A percentile compares a stretch with the other conserved stretches of the same genome.
Conservation (phyloP, 2,113 vertebrate genomes). For the Thermophis baileyi region DNA sequence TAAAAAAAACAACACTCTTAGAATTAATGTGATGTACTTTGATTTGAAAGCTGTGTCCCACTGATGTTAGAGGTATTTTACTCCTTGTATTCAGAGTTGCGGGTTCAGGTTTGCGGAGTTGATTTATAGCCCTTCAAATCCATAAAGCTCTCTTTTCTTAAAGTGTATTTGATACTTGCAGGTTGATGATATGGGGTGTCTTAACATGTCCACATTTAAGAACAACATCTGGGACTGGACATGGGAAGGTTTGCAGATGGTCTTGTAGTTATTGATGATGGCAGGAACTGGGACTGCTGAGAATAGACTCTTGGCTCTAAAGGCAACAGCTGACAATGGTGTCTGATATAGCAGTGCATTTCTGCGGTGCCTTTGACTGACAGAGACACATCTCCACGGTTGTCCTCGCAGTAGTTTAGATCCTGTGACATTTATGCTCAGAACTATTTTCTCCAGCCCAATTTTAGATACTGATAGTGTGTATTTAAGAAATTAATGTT, state of each 20-base stretch:
- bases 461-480: slow-evolving; percentile 51
- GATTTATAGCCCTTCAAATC: neutral
- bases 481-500: slow-evolving; percentile 8
- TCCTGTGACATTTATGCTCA: slow-evolving; percentile 59
- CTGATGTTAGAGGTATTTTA: neutral
- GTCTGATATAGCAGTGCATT: slow-evolving; percentile 38
- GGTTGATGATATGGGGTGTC: neutral
- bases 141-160: neutral
- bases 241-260: slow-evolving; percentile 14
- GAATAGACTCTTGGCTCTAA: slow-evolving; percentile 59
- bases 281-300: slow-evolving; percentile 16
- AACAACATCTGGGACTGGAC: neutral
- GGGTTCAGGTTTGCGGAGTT: neutral
- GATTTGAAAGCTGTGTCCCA: neutral
- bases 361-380: slow-evolving; percentile 57
- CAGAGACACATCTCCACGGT: slow-evolving; percentile 42
- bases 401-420: slow-evolving; percentile 34
- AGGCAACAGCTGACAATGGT: slow-evolving; percentile 63
- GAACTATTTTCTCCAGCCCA: slow-evolving; percentile 34
- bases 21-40: neutral
- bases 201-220: neutral
- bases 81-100: neutral
- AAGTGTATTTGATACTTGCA: neutral
- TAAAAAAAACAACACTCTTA: neutral
- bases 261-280: slow-evolving; percentile 46